These are phyloP conservation scores for Ceratitis capitata DNA, from an alignment of 1,140 invertebrate species.

Conservation along the genomic window DNA sequence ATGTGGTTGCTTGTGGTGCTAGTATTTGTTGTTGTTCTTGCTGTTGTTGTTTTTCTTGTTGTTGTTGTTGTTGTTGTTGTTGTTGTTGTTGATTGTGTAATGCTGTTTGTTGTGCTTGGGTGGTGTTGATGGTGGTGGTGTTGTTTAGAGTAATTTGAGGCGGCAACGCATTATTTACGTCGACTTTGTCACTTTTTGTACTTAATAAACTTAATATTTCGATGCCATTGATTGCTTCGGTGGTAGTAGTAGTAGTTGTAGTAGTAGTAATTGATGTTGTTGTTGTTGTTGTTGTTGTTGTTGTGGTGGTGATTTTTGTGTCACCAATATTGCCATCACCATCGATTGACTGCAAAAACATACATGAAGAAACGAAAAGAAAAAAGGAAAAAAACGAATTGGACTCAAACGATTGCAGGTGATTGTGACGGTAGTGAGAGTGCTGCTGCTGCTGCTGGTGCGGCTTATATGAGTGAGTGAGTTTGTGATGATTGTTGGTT, in stretches of 20 bases:
- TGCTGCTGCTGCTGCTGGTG: conserved; percentile 31
- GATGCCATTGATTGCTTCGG: conserved; percentile 38
- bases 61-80: conserved; percentile 42
- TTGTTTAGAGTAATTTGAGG: conserved; percentile 27
- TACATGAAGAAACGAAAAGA: conserved; percentile 27
- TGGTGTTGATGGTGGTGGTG: no score
- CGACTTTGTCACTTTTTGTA: conserved; percentile 21
- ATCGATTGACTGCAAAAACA: conserved; percentile 35
- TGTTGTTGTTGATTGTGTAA: conserved; percentile 44
- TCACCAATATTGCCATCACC: conserved; percentile 42
- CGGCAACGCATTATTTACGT: conserved; percentile 11
- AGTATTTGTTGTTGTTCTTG: conserved; percentile 40
- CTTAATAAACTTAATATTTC: conserved; percentile 33
- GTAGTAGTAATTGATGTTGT: conserved; percentile 56
- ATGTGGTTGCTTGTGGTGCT: conserved; percentile 15
- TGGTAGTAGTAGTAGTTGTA: conserved; percentile 48
- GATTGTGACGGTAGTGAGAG: conserved; percentile 47
- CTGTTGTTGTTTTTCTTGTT: no score
- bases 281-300: conserved; percentile 54
- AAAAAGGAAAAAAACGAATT: conserved; percentile 26
- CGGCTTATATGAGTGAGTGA: not conserved
- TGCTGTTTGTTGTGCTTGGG: conserved; percentile 45
- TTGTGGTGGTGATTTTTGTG: conserved; percentile 53
- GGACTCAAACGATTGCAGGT: conserved; percentile 38
- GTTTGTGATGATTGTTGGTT: no score